phyloP scores from a whole-genome alignment of 2,888 invertebrate species.

The Rhamnusium bicolor region DNA sequence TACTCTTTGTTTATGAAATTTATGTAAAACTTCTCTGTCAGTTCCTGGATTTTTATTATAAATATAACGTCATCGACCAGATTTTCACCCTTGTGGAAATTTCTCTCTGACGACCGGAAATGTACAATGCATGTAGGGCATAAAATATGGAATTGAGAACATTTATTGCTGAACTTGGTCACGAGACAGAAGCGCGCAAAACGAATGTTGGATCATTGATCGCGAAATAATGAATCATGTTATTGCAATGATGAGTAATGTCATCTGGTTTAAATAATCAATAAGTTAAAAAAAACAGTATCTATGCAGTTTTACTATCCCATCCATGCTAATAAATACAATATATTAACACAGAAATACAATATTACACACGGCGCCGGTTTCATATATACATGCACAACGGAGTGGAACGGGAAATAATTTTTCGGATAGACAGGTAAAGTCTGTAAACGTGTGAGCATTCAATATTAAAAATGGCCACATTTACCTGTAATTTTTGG shows the following conservation, averaged over 20 bases:
- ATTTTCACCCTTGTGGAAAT: neutral
- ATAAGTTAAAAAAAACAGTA: neutral
- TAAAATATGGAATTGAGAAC: neutral
- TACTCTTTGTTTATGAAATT: no score
- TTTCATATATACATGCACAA: no score
- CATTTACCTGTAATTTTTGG: no score
- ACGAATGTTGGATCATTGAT: neutral
- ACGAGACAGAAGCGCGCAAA: neutral
- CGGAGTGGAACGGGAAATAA: no score
- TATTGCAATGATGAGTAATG: neutral
- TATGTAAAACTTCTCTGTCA: no score
- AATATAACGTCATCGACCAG: neutral
- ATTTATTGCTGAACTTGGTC: neutral
- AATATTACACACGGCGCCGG: no score
- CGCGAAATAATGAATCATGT: neutral
- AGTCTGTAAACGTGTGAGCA: no score
- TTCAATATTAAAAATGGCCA: no score
- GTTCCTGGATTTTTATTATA: neutral
- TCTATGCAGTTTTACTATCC: neutral
- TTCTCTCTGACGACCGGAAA: neutral
- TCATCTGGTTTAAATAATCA: neutral
- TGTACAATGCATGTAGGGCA: neutral
- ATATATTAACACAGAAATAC: no score
- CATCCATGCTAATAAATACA: no score
- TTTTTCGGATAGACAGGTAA: no score